Evolutionary conservation across 2,113 vertebrate species (phyloP), one percentile per base, ranked within the genome.

Genomic region (Nycticorax nycticorax): DNA sequence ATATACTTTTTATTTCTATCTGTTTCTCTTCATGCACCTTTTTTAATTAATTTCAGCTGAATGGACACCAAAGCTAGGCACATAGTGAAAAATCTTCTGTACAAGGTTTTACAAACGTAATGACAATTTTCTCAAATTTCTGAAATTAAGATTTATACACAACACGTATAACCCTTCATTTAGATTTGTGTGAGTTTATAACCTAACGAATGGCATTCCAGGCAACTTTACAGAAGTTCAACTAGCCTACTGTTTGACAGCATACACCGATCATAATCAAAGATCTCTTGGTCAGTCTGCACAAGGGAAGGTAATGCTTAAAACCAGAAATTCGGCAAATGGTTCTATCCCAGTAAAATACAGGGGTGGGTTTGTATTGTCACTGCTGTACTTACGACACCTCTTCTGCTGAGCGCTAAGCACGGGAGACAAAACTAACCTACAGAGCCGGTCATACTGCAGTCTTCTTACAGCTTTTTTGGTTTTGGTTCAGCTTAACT

Each of bases 11-110:
- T 96, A 95, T 97, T 97, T 98, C 96, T 97, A 91, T 96, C 89
- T 91, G 90, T 93, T 98, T 96, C 91, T 98, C 97, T 97, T 98
- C 98, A 98, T 98, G 98, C 98, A 98, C 97, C 98, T 98, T 98
- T 97, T 97, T 88, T 88, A 94, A 90, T 96, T 96, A 57, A 97
- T 97, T 98, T 98, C 97, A 97, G 98, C 97, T 98, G 98, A 98
- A 98, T 98, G 98, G 97, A 98, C 98, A 98, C 98, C 98, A 97
- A 97, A 98, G 98, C 98, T 98, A 98, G 98, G 98, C 98, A 98
- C 98, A 96, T 98, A 98, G 98, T 98, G 98, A 98, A 98, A 98
- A 98, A 97, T 97, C 96, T 93, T 98, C 97, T 98, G 98, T 98
- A 98, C 98, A 98, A 97, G 96, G 94, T 98, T 96, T 96, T 97